Evolutionary conservation across 2,797 vertebrate genomes (phyloP).

Genomic region (Epinephelus malabaricus): DNA sequence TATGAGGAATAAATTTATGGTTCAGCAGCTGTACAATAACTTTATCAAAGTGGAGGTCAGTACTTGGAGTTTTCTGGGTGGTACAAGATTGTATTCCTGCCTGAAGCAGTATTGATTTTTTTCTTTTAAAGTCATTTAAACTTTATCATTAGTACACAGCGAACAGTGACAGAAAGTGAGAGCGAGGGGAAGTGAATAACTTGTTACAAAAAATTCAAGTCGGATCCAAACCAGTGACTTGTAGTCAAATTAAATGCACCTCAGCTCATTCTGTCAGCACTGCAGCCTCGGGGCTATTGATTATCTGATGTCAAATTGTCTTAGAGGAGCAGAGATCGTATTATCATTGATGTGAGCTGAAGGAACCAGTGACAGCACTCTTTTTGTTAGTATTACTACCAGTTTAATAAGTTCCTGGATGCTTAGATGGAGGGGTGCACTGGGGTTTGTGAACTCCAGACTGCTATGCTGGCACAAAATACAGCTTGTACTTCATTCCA

Average conservation of each 20-base stretch:
- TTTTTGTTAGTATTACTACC: not conserved
- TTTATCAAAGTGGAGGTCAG: slow-evolving; percentile 24
- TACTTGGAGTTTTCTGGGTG: slow-evolving; percentile 13
- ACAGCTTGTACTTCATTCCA: not conserved
- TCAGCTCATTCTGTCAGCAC: not conserved
- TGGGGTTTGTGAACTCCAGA: not conserved
- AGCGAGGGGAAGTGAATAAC: slow-evolving; percentile 2
- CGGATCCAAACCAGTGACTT: slow-evolving; percentile 14
- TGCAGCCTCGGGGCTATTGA: slow-evolving; percentile 22
- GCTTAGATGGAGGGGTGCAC: not conserved
- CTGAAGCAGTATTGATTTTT: slow-evolving; percentile 30
- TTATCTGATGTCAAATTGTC: slow-evolving; percentile 30
- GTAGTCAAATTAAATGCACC: slow-evolving; percentile 23
- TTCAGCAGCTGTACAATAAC: slow-evolving; percentile 19
- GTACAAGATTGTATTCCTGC: slow-evolving; percentile 11
- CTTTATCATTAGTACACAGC: slow-evolving; percentile 28
- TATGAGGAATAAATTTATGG: slow-evolving; percentile 13
- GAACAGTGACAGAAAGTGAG: slow-evolving; percentile 1
- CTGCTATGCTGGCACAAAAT: not conserved
- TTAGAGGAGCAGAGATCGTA: slow-evolving; percentile 29
- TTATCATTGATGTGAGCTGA: slow-evolving; percentile 27
- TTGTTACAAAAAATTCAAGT: not conserved
- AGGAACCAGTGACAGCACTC: not conserved
- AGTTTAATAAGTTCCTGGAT: not conserved
- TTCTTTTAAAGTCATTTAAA: slow-evolving; percentile 41